Evolutionary conservation across 2,797 vertebrate genomes (phyloP).

Genomic region (Coreius guichenoti): DNA sequence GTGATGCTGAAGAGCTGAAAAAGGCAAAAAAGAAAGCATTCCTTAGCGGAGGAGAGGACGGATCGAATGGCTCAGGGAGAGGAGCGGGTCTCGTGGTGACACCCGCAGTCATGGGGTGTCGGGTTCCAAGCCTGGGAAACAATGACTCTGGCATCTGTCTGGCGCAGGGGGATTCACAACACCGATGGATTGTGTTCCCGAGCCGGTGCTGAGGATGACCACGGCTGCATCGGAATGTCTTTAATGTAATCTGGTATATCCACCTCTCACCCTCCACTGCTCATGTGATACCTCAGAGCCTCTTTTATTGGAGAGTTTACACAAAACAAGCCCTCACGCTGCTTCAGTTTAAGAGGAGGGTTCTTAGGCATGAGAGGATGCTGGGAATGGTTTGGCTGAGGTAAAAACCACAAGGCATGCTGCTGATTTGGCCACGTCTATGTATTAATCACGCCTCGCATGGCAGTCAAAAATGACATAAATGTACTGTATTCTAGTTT

Average conservation of each 20-base stretch:
- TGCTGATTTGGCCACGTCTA: background rate
- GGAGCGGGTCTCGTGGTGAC: conserved; percentile 70
- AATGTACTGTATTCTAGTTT: too few species aligned
- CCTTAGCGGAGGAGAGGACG: conserved; percentile 73
- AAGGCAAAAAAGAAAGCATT: conserved; percentile 67
- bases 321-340: conserved; percentile 66
- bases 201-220: conserved; percentile 62
- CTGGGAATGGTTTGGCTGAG: conserved; percentile 24
- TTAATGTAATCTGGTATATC: conserved; percentile 70
- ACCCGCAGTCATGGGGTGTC: conserved; percentile 73
- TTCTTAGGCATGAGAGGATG: conserved; percentile 46
- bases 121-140: conserved; percentile 73
- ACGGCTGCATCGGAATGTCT: conserved; percentile 69
- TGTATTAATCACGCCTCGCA: background rate
- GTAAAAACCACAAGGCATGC: background rate
- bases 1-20: conserved; percentile 5
- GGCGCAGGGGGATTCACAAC: conserved; percentile 55
- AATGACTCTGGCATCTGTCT: conserved; percentile 79
- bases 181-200: conserved; percentile 62
- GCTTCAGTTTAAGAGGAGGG: conserved; percentile 65
- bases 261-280: conserved; percentile 34
- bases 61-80: conserved; percentile 74
- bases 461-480: too few species aligned
- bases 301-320: conserved; percentile 62
- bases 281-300: conserved; percentile 70